Percentiles rank a stretch among this genome's conserved stretches.
phyloP scores from a whole-genome alignment of 1,140 invertebrate genomes.

The Physella acuta region DNA sequence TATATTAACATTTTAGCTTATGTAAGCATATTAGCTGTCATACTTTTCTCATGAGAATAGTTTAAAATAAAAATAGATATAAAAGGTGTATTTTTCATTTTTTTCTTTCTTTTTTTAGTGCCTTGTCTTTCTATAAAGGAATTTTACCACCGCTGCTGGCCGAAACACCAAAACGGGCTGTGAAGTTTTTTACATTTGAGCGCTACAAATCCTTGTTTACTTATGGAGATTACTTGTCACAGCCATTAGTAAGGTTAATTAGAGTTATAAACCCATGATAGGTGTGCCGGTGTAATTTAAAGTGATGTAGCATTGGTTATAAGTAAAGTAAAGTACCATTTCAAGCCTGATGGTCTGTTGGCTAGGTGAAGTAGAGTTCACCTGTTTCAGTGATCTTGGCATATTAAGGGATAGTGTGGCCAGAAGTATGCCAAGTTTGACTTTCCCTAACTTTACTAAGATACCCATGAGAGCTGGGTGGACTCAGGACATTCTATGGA shows the following conservation, averaged over 20 bases:
- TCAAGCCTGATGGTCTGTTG: too few relatives aligned
- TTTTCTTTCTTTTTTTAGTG: conserved; percentile 59
- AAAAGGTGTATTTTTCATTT: neutral
- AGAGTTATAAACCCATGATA: neutral
- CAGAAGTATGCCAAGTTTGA: too few relatives aligned
- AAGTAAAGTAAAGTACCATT: neutral
- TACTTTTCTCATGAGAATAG: neutral
- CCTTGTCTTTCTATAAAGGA: conserved; percentile 79
- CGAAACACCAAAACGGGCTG: conserved; percentile 92
- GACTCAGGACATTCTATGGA: neutral
- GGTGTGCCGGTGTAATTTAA: neutral
- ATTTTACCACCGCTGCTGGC: conserved; percentile 87
- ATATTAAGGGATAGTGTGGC: too few relatives aligned
- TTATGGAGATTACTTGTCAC: conserved; percentile 55
- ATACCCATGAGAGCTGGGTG: too few relatives aligned
- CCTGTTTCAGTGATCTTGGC: neutral
- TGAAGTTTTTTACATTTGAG: conserved; percentile 92
- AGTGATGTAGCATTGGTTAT: neutral
- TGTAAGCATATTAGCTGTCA: too few relatives aligned
- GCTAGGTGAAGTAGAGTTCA: too few relatives aligned
- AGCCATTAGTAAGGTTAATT: conserved; percentile 39
- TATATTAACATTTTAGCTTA: too few relatives aligned
- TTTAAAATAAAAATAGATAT: neutral
- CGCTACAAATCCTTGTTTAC: conserved; percentile 85
- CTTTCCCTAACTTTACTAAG: too few relatives aligned